Evolutionary conservation across 2,888 invertebrate genomes (phyloP), one percentile per base, ranked within the genome.

Genomic region (Arctia plantaginis): DNA sequence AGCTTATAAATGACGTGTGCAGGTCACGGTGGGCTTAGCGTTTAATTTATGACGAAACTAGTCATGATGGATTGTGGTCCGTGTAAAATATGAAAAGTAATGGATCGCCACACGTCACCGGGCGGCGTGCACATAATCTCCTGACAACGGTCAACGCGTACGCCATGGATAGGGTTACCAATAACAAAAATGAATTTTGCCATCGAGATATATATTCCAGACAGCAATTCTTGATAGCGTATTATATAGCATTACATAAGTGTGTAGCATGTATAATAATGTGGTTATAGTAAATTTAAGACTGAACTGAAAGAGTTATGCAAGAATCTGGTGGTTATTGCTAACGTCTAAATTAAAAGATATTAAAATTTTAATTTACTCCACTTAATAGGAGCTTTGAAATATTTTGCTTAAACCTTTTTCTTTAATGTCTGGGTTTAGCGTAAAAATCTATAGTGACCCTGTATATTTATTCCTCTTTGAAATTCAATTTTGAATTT

Each of bases 141-240:
- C 71, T 90, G 89, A 89, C 89, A 87, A 86, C 87, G 90, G 90
- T 88, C 87, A 86, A 83, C 81, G 83, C 80, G 81, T 75, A 80
- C 83, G 80, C 27, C 39, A 64, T n/a, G 3, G 27, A 15, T 33
- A 47, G 71, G 44, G 64, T n/a, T 71, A n/a, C 30, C 64, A 71
- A 71, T 13, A 10, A 39, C 41, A 62, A 30, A 62, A 70, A 62
- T 62, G 6, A 20, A 30, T 35, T 41, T 30, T 15, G 30, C 27
- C 27, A 18, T 30, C 30, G 62, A 15, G 0, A 62, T 30, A 7
- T 7, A 10, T 27, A 62, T 62, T 30, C 3, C 27, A 55, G 10
- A 23, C 23, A 55, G n/a, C 23, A n/a, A n/a, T 55, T 20, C 1
- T 10, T 10, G 7, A n/a, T 4, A n/a, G 20, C n/a, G 3, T 4